A percentile compares a stretch with the other conserved stretches of the same genome.
phyloP scores from a whole-genome alignment of 2,113 vertebrate species.

The Lates calcarifer region DNA sequence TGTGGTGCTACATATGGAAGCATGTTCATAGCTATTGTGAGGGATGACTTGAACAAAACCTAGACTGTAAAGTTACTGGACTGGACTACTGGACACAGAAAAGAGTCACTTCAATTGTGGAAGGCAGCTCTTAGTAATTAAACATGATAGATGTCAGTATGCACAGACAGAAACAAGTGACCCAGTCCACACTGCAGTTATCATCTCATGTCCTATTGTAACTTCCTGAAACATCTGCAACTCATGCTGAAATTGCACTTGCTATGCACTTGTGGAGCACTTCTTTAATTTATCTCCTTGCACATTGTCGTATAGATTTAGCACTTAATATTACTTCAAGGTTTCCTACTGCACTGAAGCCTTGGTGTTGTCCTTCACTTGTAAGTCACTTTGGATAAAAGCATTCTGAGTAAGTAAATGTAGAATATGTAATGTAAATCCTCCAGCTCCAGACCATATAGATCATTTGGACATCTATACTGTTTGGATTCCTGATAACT shows the following conservation, averaged over 20 bases:
- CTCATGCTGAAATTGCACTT: no score
- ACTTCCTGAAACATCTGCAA: neutral
- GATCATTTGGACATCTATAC: conserved; percentile 4
- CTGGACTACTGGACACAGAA: neutral
- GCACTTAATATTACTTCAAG: no score
- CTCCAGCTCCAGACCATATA: no score
- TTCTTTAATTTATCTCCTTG: no score
- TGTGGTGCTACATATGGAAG: neutral
- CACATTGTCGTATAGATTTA: no score
- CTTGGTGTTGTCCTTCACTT: no score
- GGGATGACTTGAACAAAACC: neutral
- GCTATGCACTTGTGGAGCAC: no score
- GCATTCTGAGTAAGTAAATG: no score
- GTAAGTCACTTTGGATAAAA: no score
- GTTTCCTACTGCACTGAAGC: no score
- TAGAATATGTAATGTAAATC: no score
- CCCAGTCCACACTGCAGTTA: neutral
- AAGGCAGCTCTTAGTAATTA: neutral
- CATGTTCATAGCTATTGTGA: neutral
- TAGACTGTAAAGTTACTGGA: neutral
- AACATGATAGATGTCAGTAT: neutral
- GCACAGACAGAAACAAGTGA: neutral
- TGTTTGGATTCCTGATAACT: conserved; percentile 5
- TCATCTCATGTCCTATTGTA: neutral
- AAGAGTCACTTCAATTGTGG: neutral